Evolutionary conservation across 2,888 invertebrate genomes (phyloP).

Genomic region (Chymomyza procnemis): DNA sequence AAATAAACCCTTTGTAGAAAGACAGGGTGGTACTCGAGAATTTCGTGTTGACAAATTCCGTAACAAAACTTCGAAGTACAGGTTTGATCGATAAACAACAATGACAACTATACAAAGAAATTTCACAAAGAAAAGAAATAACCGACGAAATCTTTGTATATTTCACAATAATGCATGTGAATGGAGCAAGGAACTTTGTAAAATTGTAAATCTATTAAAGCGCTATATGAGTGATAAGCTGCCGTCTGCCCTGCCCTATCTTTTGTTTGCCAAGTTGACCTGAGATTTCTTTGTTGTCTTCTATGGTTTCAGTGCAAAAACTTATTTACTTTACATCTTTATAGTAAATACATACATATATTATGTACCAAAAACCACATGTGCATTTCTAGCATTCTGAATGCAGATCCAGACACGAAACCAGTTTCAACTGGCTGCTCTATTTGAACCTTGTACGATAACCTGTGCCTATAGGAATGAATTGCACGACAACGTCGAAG

Average conservation of each 20-base stretch:
- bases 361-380: neutral
- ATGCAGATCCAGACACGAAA: neutral
- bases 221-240: neutral
- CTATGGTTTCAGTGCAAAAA: neutral
- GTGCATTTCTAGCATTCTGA: neutral
- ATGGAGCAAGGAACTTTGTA: neutral
- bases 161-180: neutral
- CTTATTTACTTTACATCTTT: neutral
- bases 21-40: neutral
- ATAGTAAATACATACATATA: neutral
- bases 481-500: slow-evolving; percentile 32
- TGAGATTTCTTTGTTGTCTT: neutral
- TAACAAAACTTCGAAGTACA: neutral
- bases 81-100: slow-evolving; percentile 4
- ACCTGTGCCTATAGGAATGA: slow-evolving; percentile 49
- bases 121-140: neutral
- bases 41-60: neutral
- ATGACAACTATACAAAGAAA: neutral
- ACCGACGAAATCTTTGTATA: neutral
- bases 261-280: neutral
- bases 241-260: neutral
- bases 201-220: neutral
- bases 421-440: slow-evolving; percentile 44
- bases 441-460: slow-evolving; percentile 48
- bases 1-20: neutral